Percentiles rank a stretch among this genome's conserved stretches.
Evolutionary conservation across 2,888 invertebrate species (phyloP).

Genomic region (Trichogramma evanescens): DNA sequence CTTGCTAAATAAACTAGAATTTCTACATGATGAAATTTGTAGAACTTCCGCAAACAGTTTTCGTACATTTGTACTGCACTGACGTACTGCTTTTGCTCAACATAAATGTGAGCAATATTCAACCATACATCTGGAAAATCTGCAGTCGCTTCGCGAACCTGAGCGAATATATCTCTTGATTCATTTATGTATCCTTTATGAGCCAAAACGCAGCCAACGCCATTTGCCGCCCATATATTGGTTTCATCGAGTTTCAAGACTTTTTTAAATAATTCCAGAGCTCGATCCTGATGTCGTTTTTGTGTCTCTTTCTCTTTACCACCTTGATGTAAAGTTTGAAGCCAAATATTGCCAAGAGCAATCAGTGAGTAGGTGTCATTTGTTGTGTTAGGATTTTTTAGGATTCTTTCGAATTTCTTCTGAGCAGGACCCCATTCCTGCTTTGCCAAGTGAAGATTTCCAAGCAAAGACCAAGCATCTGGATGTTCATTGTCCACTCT

Average conservation of each 20-base stretch:
- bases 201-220: slow-evolving; percentile 92
- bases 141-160: slow-evolving; percentile 96
- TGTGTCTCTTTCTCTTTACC: slow-evolving; percentile 91
- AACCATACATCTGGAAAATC: slow-evolving; percentile 99
- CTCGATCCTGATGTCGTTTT: slow-evolving; percentile 89
- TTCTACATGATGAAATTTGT: slow-evolving; percentile 87
- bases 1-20: slow-evolving; percentile 91
- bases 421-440: slow-evolving; percentile 97
- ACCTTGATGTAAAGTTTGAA: slow-evolving; percentile 91
- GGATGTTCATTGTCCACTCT: slow-evolving; percentile 94
- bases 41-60: slow-evolving; percentile 96
- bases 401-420: slow-evolving; percentile 95
- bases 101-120: slow-evolving; percentile 97
- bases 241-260: slow-evolving; percentile 79
- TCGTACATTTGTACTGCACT: slow-evolving; percentile 99
- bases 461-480: slow-evolving; percentile 94
- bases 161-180: slow-evolving; percentile 96
- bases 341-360: slow-evolving; percentile 95
- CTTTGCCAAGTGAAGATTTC: slow-evolving; percentile 93
- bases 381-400: slow-evolving; percentile 69
- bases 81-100: slow-evolving; percentile 94
- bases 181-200: slow-evolving; percentile 80
- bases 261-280: slow-evolving; percentile 81
- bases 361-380: slow-evolving; percentile 93
- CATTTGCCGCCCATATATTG: slow-evolving; percentile 99